phyloP scores from a whole-genome alignment of 2,888 invertebrate genomes.

The Volucella inflata region DNA sequence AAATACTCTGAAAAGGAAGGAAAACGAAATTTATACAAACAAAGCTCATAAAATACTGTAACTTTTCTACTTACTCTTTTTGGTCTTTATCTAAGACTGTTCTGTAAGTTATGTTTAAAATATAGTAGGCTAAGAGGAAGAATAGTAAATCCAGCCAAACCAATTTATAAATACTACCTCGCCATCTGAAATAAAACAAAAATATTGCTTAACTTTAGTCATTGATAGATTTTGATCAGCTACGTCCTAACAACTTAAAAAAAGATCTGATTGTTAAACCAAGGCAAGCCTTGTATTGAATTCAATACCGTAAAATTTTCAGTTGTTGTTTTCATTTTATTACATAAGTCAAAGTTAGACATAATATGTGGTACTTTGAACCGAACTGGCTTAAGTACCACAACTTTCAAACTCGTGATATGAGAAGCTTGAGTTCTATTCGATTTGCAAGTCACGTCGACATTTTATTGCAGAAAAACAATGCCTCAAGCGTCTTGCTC shows the following conservation, averaged over 20 bases:
- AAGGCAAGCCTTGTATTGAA: not conserved
- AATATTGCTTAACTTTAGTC: conserved; percentile 48
- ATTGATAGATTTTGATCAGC: not conserved
- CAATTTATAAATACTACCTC: conserved; percentile 96
- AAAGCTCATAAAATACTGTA: conserved; percentile 5
- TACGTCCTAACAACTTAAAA: not conserved
- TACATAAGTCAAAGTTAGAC: not conserved
- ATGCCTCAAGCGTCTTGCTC: not conserved
- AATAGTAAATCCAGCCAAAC: conserved; percentile 94
- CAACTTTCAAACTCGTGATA: not conserved
- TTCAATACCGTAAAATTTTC: not conserved
- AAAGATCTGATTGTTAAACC: too few relatives aligned
- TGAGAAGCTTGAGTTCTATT: conserved; percentile 1
- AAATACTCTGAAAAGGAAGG: conserved; percentile 87
- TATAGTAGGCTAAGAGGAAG: conserved; percentile 91
- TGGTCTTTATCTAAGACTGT: conserved; percentile 87
- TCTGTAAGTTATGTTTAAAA: conserved; percentile 91
- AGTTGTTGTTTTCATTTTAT: conserved; percentile 12
- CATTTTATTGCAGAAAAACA: not conserved
- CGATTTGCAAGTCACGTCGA: not conserved
- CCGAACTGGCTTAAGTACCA: conserved; percentile 3
- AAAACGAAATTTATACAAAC: conserved; percentile 33
- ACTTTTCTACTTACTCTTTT: conserved; percentile 86
- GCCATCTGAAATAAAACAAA: conserved; percentile 90
- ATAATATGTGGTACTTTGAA: conserved; percentile 2